Evolutionary conservation across 2,113 vertebrate genomes (phyloP), one percentile per base, ranked within the genome.

Genomic region (Benitochromis conjunctus): DNA sequence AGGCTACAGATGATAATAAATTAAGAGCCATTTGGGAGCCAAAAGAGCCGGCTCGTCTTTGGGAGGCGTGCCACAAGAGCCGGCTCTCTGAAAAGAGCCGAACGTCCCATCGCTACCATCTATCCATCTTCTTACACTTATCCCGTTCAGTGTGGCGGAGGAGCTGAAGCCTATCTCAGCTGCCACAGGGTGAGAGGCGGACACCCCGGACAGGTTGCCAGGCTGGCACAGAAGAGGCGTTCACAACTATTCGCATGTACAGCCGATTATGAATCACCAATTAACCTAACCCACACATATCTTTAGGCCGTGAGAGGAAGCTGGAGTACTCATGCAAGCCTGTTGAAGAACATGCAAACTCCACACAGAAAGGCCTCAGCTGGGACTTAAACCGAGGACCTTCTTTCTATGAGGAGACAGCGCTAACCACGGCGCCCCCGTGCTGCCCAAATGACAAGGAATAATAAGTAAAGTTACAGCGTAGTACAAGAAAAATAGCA

Each of bases 341-440:
- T 16, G 21, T 16, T 38, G 66, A 46, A 71, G 41, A 29, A 3
- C 41, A 26, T 18, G 41, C 66, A 48, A 29, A 46, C 5, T 46
- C 0, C 16, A 71, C 41, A 46, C 66, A 71, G 66, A 43, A 46
- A 71, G 66, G 21, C 5, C 21, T 9, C 38, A 9, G 4, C n/a
- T 66, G 36, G 36, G 12, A 66, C n/a, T 14, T 24, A 1, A 66
- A 66, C 62, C 2, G 1, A 21, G 34, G 10, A 21, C 34, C 62
- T 38, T n/a, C 2, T 69, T 69, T 41, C 36, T 3, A 43, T 3
- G 14, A 46, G 8, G 21, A 6, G n/a, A 26, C 14, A 16, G 64
- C 16, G 7, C 38, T 46, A 71, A 18, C 38, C 64, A 69, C 38
- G 13, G 7, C 0, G 7, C n/a, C 14, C n/a, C 64, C 2, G 1